Base-by-base conservation (phyloP, 2,888 invertebrate genomes). In the Cephus sareptanus region DNA sequence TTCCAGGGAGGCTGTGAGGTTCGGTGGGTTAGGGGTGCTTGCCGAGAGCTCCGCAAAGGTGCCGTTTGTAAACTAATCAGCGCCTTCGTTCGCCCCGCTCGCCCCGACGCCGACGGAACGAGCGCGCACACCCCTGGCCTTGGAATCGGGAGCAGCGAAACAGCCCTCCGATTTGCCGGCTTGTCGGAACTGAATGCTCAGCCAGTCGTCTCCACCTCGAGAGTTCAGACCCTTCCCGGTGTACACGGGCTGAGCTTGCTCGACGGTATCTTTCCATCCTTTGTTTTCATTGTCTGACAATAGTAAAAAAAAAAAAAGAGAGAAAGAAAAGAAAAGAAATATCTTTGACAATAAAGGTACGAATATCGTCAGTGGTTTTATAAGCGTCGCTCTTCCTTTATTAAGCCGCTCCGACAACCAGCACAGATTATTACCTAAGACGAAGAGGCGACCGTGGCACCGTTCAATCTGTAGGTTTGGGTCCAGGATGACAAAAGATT, bases 11-110 rank as follows among this genome's bases (percentile, higher is more conserved):
- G 69, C 56, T 69, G 74, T 37, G 15, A 70, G 74, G 34, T 56
- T 71, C 78, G 69, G 76, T 78, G 77, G 78, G 35, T n/a, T 70
- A 74, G 78, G 78, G 80, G 77, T 56, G 76, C 75, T 76, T 79
- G 75, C 73, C 75, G 78, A 78, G 74, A 79, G 80, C 74, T 77
- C 76, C 80, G 77, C 79, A 79, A 79, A 80, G 81, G 81, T 82
- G 77, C 80, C 80, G 80, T 82, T 83, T 81, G 82, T 80, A 79
- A 80, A 81, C 82, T 83, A 83, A 83, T 82, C 83, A 79, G 79
- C 76, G 70, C 77, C 70, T 76, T 75, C 35, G 23, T 30, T 11
- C 71, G 11, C 77, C 31, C 37, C 76, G 40, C 69, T 69, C 79
- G 75, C 79, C 78, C 77, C 74, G 9, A 9, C 3, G 56, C 23